Base-by-base conservation (phyloP, 2,888 invertebrate species). In the Dugesia japonica region DNA sequence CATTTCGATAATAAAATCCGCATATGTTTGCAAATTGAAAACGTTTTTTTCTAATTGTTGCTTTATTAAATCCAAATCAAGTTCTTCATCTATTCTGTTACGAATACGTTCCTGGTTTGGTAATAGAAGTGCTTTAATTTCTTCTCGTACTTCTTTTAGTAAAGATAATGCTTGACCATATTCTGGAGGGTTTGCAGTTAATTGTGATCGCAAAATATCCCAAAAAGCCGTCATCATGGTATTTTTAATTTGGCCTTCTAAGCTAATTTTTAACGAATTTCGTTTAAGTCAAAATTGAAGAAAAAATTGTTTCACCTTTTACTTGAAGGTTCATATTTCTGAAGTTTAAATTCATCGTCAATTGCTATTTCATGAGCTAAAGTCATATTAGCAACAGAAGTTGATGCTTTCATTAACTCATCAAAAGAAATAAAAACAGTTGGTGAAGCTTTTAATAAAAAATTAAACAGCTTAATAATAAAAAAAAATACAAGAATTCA, bases 331-430 rank as follows among this genome's bases (percentile, higher is more conserved):
- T 71, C 28, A 38, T 20, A n/a, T 71, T 56, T 77, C 75, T 73
- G 42, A 28, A 74, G 72, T 42, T 74, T 28, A 31, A 95, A 97
- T 82, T 94, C 91, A 79, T 90, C 89, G 84, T 95, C 92, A 1
- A 97, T 89, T 0, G 93, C 94, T 80, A 98, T 95, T 85, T 98
- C 94, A 86, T 98, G 97, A 0, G 93, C 94, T 42, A 97, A 85
- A 1, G 91, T 90, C 93, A 97, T 94, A 81, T 95, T 93, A 80
- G 90, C 89, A 86, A 93, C 89, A 0, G 90, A 90, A 82, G 90
- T 89, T 0, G 91, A 90, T n/a, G 92, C 91, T 81, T 89, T 89
- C 88, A 92, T 90, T 71, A 93, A 89, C 83, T 93, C 91, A 79
- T 91, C 91, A 23, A 74, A 74, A 9, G 74, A 74, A 74, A 74